Base-by-base conservation (phyloP, 2,888 invertebrate species). In the Caenorhabditis doughertyi region DNA sequence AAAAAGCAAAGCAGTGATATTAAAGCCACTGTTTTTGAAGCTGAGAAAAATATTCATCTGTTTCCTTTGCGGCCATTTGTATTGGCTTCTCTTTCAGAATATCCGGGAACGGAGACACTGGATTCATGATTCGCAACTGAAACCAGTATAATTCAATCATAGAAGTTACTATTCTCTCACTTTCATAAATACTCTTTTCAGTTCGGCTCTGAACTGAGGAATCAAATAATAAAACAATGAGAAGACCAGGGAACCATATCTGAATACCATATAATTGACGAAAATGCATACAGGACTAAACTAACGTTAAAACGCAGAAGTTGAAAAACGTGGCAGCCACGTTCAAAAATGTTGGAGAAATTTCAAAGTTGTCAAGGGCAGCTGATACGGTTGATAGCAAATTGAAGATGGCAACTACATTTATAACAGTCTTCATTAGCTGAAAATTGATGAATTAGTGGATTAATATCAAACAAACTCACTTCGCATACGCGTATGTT, bases 401-500 rank as follows among this genome's bases (percentile, higher is more conserved):
- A 58, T 84, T 84, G 73, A 84, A 84, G 3, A 84, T 32, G 0
- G 84, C 47, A 3, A 81, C 84, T 1, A 79, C 71, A 47, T 84
- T 80, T 16, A 84, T 77, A 3, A 84, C 76, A 0, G 84, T 73
- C 32, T 84, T 84, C 77, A 84, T 70, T 8, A 74, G 71, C 77
- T 81, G 67, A 23, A 83, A 71, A 64, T 23, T 3, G 18, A 47
- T 2, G n/a, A n/a, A n/a, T n/a, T n/a, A n/a, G n/a, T n/a, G n/a
- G 32, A 53, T 62, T n/a, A 58, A 51, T 27, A 8, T 9, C 27
- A 49, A 23, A 16, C 8, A 27, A 25, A 16, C 58, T 23, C 3
- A 83, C 83, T 70, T 70, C 72, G 51, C 83, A 83, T 27, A 81
- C 77, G n/a, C 84, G 42, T 21, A 84, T 81, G 47, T 84, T 84